These are phyloP conservation scores for Torymus auratus DNA, from an alignment of 2,888 invertebrate genomes.

Conservation along the genomic window DNA sequence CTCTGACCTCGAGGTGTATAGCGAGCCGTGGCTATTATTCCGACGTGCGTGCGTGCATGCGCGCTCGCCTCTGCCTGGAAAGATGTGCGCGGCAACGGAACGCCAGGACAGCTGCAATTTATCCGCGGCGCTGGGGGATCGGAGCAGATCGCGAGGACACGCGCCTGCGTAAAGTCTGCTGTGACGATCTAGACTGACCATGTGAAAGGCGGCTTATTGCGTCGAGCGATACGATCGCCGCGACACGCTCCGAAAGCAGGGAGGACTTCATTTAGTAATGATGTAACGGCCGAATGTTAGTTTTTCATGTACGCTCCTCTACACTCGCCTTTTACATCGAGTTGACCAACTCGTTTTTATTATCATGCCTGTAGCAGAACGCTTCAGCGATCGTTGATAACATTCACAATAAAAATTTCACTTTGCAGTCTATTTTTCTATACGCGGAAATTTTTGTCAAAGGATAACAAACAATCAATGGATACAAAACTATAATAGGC, in stretches of 20 bases:
- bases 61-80: too few relatives aligned
- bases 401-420: too few relatives aligned
- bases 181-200: neutral
- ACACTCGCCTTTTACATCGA: too few relatives aligned
- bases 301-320: neutral
- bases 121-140: constrained; percentile 49
- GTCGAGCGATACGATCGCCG: constrained; percentile 1
- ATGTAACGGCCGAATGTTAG: neutral
- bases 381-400: too few relatives aligned
- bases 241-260: neutral
- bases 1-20: constrained; percentile 64
- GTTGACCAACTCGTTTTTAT: too few relatives aligned
- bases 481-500: too few relatives aligned
- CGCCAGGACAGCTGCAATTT: constrained; percentile 67
- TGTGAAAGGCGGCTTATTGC: neutral
- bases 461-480: too few relatives aligned
- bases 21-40: constrained; percentile 34
- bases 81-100: neutral
- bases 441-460: too few relatives aligned
- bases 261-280: constrained; percentile 1
- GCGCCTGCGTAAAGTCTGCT: too few relatives aligned
- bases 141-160: neutral
- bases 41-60: too few relatives aligned
- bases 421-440: too few relatives aligned
- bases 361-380: too few relatives aligned